Percentiles rank a stretch among this genome's conserved stretches.
phyloP scores from a whole-genome alignment of 2,797 vertebrate species.

The Sebastes cheni region DNA sequence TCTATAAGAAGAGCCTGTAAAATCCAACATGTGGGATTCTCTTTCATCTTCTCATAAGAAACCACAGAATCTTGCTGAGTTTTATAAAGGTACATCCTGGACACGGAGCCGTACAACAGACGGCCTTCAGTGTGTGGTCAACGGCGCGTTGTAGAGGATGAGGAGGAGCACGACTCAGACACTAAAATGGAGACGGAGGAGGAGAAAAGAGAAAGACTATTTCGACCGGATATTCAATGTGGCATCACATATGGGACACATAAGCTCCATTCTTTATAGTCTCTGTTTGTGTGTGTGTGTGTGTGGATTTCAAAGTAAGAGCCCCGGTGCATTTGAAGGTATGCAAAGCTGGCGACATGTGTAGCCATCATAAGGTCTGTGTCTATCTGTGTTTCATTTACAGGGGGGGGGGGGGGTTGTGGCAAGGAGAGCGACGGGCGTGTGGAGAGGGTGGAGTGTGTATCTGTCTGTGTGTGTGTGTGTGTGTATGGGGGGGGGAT shows the following conservation, averaged over 20 bases:
- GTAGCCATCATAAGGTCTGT: slow-evolving; percentile 89
- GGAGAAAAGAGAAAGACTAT: slow-evolving; percentile 67
- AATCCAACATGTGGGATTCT: slow-evolving; percentile 15
- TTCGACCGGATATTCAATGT: slow-evolving; percentile 93
- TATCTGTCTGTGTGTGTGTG: not conserved
- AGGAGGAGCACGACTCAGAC: not conserved
- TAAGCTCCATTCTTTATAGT: slow-evolving; percentile 87
- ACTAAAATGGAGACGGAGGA: slow-evolving; percentile 1
- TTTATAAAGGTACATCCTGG: not conserved
- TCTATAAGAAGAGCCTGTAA: too few species aligned
- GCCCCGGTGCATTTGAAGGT: slow-evolving; percentile 65
- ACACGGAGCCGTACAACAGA: not conserved
- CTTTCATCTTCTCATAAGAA: slow-evolving; percentile 19
- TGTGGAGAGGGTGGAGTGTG: not conserved
- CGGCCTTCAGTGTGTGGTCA: too few species aligned
- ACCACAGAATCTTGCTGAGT: not conserved
- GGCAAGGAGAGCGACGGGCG: slow-evolving; percentile 52
- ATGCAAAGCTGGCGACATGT: slow-evolving; percentile 93
- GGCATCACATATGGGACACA: slow-evolving; percentile 96
- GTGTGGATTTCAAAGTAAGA: slow-evolving; percentile 70
- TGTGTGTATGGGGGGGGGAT: slow-evolving; percentile 71
- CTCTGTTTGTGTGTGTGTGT: slow-evolving; percentile 70
- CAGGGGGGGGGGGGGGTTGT: slow-evolving; percentile 70
- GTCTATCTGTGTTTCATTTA: slow-evolving; percentile 92
- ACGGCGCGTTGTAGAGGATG: not conserved